phyloP scores from a whole-genome alignment of 2,113 vertebrate species.

The Brachyistius frenatus region DNA sequence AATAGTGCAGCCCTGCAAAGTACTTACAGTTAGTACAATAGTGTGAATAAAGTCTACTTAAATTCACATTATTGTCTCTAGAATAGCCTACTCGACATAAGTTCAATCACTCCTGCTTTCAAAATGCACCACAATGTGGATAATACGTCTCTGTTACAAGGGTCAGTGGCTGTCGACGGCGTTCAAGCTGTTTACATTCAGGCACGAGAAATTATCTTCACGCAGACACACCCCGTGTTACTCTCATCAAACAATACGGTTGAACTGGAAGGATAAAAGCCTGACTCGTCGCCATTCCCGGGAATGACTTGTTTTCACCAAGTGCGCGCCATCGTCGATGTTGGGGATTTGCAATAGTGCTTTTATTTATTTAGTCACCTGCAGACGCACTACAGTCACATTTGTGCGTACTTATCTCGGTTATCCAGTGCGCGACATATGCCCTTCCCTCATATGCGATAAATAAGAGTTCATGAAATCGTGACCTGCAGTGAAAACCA shows the following conservation, averaged over 20 bases:
- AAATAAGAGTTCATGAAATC: too few species aligned
- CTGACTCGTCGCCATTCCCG: constrained; percentile 26
- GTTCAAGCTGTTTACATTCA: constrained; percentile 49
- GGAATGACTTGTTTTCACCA: constrained; percentile 45
- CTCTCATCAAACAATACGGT: constrained; percentile 13
- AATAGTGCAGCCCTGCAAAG: neutral
- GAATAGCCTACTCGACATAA: neutral
- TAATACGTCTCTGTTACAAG: neutral
- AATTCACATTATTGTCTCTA: too few species aligned
- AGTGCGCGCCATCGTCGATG: constrained; percentile 13
- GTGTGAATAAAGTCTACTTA: too few species aligned
- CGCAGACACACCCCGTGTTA: constrained; percentile 59
- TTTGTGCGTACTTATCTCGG: constrained; percentile 1
- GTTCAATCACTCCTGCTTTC: neutral
- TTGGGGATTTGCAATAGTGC: constrained; percentile 27
- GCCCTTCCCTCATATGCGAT: too few species aligned
- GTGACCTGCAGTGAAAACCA: neutral
- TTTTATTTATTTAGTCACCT: constrained; percentile 35
- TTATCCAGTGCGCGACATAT: constrained; percentile 8
- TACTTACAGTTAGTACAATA: too few species aligned
- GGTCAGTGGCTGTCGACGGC: neutral
- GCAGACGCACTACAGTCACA: constrained; percentile 12
- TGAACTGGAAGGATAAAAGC: constrained; percentile 1
- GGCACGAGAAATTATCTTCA: constrained; percentile 12
- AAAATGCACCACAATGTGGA: neutral